These are phyloP conservation scores for Kryptopterus vitreolus DNA, from an alignment of 2,797 vertebrate species.

Conservation along the genomic window DNA sequence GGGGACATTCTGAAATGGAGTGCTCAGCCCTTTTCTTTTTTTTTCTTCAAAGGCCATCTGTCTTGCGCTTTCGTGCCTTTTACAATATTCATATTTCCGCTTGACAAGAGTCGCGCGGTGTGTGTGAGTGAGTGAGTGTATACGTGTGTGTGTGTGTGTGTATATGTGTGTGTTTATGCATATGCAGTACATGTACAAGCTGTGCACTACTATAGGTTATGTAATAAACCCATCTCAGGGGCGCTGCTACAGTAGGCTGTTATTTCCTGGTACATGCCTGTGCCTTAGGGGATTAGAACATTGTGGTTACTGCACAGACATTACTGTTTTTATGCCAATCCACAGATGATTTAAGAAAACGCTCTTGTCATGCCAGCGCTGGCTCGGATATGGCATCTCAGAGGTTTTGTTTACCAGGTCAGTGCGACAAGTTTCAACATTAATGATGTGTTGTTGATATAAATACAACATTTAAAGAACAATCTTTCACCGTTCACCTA, in stretches of 20 bases:
- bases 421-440: slow-evolving; percentile 16
- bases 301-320: slow-evolving; percentile 45
- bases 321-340: slow-evolving; percentile 51
- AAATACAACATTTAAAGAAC: not conserved
- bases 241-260: slow-evolving; percentile 11
- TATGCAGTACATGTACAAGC: not conserved
- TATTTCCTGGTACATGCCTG: slow-evolving; percentile 25
- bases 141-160: not conserved
- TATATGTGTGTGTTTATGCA: not conserved
- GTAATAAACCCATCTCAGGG: slow-evolving; percentile 11
- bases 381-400: slow-evolving; percentile 43
- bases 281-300: slow-evolving; percentile 23
- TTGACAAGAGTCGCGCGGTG: not conserved
- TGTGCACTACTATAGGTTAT: not conserved
- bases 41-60: not conserved
- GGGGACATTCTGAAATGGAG: not conserved
- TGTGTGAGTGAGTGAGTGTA: slow-evolving; percentile 7
- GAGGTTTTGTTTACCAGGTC: slow-evolving; percentile 22
- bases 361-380: slow-evolving; percentile 58
- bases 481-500: too few relatives aligned
- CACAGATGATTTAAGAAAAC: slow-evolving; percentile 60
- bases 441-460: slow-evolving; percentile 1
- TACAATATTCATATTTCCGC: not conserved
- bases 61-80: not conserved
- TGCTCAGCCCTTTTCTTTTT: not conserved